Evolutionary conservation across 2,797 vertebrate species (phyloP).

Genomic region (Cossypha heuglini): DNA sequence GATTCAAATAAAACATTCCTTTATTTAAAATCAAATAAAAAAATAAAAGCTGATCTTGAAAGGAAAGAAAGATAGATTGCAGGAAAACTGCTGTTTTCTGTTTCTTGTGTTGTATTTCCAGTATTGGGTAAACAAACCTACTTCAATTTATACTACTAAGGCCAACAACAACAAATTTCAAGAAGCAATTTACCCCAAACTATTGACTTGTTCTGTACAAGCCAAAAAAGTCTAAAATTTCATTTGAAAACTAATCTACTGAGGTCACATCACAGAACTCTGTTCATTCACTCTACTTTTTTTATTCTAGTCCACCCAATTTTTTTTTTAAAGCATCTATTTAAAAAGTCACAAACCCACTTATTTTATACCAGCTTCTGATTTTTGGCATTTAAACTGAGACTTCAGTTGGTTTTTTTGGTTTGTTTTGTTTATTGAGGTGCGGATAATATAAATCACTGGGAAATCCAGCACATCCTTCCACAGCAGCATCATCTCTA

Average conservation of each 20-base stretch:
- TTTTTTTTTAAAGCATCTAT: neutral
- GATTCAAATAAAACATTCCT: constrained; percentile 32
- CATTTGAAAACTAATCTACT: neutral
- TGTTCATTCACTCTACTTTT: neutral
- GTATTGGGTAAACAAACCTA: neutral
- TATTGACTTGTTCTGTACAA: neutral
- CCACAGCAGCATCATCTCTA: neutral
- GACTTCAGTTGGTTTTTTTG: neutral
- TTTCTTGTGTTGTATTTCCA: neutral
- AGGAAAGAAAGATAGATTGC: neutral
- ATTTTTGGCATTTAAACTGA: neutral
- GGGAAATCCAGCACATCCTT: neutral
- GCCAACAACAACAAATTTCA: neutral
- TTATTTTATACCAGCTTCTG: neutral
- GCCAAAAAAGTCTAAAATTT: neutral
- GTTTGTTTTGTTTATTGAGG: neutral
- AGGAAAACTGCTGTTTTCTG: neutral
- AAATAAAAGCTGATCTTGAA: neutral
- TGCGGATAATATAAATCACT: neutral
- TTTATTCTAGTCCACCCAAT: neutral
- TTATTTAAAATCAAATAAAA: neutral
- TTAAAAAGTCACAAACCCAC: neutral
- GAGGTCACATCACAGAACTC: neutral
- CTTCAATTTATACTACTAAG: neutral
- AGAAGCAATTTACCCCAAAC: neutral